Evolutionary conservation across 2,113 vertebrate species (phyloP), one percentile per base, ranked within the genome.

Genomic region (Microtus oregoni): DNA sequence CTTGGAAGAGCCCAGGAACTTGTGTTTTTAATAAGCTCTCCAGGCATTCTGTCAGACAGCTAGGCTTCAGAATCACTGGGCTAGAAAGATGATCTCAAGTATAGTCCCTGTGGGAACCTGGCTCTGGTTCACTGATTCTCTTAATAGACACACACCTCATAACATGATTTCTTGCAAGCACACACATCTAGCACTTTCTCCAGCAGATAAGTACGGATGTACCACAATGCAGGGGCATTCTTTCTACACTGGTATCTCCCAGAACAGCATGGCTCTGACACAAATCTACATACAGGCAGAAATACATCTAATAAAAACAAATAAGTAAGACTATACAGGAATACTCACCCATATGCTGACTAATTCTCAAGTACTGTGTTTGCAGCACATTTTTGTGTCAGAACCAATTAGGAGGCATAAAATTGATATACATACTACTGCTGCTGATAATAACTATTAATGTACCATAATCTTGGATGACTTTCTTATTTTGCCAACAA

Each of bases 51-150:
- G 65, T 58, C 88, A 88, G 32, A 13, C 22, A 86, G 26, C 52
- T 61, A 89, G 50, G 55, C 86, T 94, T 94, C 77, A 92, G 78
- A 97, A 91, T 92, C 68, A 92, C 89, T 89, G 77, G 41, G 35
- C 76, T 89, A 92, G 90, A 96, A 96, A 97, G 92, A 91, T 86
- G 86, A 90, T 96, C 63, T 90, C 86, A 77, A 81, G 58, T 20
- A 58, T 20, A 58, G 50, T 95, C 58, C 58, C 93, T 89, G 9
- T 30, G 61, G 82, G 76, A 92, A 65, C 44, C 41, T 65, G 91
- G 52, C 68, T 92, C 61, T 92, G 88, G 47, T 86, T 92, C 86
- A 97, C 0, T 67, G 91, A 81, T 63, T 96, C 88, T 75, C 61
- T 93, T 97, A 94, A 96, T 55, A 95, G 94, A 97, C 72, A 94